These are phyloP conservation scores for Mamestra brassicae DNA, from an alignment of 2,888 invertebrate species.

Conservation along the genomic window DNA sequence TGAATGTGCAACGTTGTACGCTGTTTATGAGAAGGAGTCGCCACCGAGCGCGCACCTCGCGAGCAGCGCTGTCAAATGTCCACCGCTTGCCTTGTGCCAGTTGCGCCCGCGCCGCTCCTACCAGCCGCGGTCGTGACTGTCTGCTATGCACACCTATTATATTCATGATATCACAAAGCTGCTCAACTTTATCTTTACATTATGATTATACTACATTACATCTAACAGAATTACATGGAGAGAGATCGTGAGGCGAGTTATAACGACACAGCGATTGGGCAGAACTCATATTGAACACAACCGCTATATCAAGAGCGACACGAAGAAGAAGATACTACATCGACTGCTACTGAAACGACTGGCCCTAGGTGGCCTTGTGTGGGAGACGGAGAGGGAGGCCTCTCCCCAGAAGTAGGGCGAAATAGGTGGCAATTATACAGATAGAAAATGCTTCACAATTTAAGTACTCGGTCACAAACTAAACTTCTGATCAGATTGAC, in stretches of 20 bases:
- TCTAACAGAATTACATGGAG: too few relatives aligned
- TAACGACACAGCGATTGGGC: too few relatives aligned
- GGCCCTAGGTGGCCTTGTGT: too few relatives aligned
- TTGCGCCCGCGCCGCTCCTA: constrained; percentile 35
- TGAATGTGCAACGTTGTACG: not conserved
- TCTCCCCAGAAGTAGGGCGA: too few relatives aligned
- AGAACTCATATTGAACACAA: too few relatives aligned
- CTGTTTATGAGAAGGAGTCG: not conserved
- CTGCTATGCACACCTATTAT: not conserved
- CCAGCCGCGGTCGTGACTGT: constrained; percentile 15
- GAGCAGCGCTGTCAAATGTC: constrained; percentile 61
- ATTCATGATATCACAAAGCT: not conserved
- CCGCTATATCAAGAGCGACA: too few relatives aligned
- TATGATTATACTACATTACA: not conserved
- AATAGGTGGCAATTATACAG: too few relatives aligned
- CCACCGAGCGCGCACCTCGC: constrained; percentile 6
- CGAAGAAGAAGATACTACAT: too few relatives aligned
- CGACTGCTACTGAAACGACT: too few relatives aligned
- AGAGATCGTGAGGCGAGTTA: too few relatives aligned
- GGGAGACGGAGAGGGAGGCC: too few relatives aligned
- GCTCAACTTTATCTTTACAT: not conserved
- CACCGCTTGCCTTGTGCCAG: constrained; percentile 72
- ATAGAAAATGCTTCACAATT: too few relatives aligned
- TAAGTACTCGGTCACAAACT: not conserved
- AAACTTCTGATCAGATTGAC: not conserved